phyloP scores from a whole-genome alignment of 1,140 invertebrate genomes.

The Dendroctonus ponderosae region DNA sequence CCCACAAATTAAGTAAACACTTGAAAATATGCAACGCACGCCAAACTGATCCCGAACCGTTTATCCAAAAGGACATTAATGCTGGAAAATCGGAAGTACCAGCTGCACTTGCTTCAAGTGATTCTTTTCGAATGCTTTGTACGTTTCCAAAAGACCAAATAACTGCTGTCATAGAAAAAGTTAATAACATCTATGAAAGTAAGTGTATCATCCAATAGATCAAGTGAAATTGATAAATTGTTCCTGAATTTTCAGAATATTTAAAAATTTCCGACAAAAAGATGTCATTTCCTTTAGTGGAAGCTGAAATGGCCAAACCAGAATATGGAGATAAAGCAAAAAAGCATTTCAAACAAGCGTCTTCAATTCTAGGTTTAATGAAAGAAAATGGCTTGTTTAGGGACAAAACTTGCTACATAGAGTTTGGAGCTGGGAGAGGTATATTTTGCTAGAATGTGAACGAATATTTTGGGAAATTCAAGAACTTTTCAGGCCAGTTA shows the following conservation, averaged over 20 bases:
- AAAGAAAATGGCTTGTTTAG: slow-evolving; percentile 57
- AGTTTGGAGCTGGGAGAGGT: slow-evolving; percentile 88
- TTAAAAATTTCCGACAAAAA: slow-evolving; percentile 52
- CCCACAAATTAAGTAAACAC: slow-evolving; percentile 69
- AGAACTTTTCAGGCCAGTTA: slow-evolving; percentile 59
- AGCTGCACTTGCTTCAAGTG: slow-evolving; percentile 18
- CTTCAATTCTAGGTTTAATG: slow-evolving; percentile 65
- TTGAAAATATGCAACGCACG: slow-evolving; percentile 75
- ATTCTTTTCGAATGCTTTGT: slow-evolving; percentile 48
- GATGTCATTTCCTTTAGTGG: slow-evolving; percentile 54
- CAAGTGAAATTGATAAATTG: slow-evolving; percentile 8
- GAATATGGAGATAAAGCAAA: slow-evolving; percentile 62
- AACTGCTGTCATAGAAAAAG: slow-evolving; percentile 51
- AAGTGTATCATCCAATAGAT: slow-evolving; percentile 11
- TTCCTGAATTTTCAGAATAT: slow-evolving; percentile 40
- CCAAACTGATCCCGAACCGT: slow-evolving; percentile 54
- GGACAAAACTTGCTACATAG: slow-evolving; percentile 69
- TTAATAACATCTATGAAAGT: slow-evolving; percentile 53
- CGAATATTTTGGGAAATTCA: slow-evolving; percentile 25
- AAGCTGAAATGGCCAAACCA: slow-evolving; percentile 60
- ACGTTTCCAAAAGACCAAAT: slow-evolving; percentile 52
- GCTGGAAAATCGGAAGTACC: slow-evolving; percentile 42
- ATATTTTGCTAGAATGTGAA: slow-evolving; percentile 32
- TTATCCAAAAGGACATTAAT: slow-evolving; percentile 66
- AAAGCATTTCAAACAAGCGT: slow-evolving; percentile 71